A percentile compares a stretch with the other conserved stretches of the same genome.
These are phyloP conservation scores for Cydia pomonella DNA, from an alignment of 1,140 invertebrate species.

Conservation along the genomic window DNA sequence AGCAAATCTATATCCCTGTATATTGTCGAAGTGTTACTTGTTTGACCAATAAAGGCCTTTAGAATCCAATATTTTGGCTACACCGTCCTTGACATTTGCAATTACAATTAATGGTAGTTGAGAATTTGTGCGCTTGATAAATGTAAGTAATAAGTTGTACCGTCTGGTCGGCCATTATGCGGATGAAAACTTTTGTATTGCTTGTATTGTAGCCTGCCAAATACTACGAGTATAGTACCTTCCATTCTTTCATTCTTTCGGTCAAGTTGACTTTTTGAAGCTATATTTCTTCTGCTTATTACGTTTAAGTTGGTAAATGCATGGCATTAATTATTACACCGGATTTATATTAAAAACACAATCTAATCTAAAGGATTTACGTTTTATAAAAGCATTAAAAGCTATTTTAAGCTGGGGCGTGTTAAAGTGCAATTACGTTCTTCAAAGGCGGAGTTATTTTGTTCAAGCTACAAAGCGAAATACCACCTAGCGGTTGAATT, in stretches of 20 bases:
- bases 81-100: conserved; percentile 14
- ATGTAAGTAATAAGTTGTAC: conserved; percentile 32
- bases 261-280: neutral
- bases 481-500: conserved; percentile 21
- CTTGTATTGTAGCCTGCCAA: conserved; percentile 16
- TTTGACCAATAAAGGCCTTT: neutral
- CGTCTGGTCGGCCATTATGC: neutral
- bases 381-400: neutral
- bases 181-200: conserved; percentile 28
- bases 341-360: neutral
- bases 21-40: neutral
- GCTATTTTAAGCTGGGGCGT: neutral
- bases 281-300: neutral
- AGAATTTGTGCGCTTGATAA: conserved; percentile 26
- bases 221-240: neutral
- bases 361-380: neutral
- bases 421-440: conserved; percentile 29
- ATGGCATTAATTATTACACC: neutral
- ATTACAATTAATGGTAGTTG: conserved; percentile 31
- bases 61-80: neutral
- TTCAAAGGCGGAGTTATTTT: conserved; percentile 16
- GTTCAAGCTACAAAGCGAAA: conserved; percentile 18
- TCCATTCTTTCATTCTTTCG: neutral
- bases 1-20: no score
- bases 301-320: no score